Conservation (phyloP, 2,797 vertebrate species). For the Macropodus opercularis region DNA sequence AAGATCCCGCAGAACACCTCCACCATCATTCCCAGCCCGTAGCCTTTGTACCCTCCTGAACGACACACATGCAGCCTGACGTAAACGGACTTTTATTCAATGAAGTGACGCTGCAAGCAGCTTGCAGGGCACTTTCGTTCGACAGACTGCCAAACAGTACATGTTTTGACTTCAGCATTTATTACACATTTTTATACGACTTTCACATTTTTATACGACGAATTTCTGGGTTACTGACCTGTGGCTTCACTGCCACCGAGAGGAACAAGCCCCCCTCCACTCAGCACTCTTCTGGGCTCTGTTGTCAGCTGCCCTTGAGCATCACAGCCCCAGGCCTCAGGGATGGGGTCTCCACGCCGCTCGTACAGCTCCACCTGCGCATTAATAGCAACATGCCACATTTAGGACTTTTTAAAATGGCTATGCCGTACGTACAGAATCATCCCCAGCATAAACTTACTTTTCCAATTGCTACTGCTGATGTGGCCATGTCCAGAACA, state of each 20-base stretch:
- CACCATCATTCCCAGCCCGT: slow-evolving; percentile 83
- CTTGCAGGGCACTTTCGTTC: too few relatives aligned
- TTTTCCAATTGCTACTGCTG: slow-evolving; percentile 82
- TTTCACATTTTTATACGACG: too few relatives aligned
- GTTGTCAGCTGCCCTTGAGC: slow-evolving; percentile 66
- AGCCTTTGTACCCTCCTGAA: slow-evolving; percentile 84
- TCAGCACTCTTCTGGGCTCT: slow-evolving; percentile 72
- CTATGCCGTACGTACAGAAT: too few relatives aligned
- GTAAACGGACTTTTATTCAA: too few relatives aligned
- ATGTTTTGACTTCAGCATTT: too few relatives aligned
- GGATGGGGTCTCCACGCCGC: slow-evolving; percentile 72
- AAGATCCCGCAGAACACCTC: slow-evolving; percentile 84
- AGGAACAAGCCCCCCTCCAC: slow-evolving; percentile 80
- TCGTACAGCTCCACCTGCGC: slow-evolving; percentile 80
- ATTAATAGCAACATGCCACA: too few relatives aligned
- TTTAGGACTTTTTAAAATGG: too few relatives aligned
- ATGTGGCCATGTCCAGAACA: slow-evolving; percentile 84
- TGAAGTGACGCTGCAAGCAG: too few relatives aligned
- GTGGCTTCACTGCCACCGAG: slow-evolving; percentile 81
- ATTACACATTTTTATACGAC: too few relatives aligned
- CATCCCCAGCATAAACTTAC: too few relatives aligned
- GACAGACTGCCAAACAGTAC: too few relatives aligned
- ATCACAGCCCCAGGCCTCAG: slow-evolving; percentile 82
- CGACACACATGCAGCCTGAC: background rate
- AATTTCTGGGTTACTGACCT: slow-evolving; percentile 65